Base-by-base conservation (phyloP, 2,797 vertebrate species). In the Syndactyla subalaris region DNA sequence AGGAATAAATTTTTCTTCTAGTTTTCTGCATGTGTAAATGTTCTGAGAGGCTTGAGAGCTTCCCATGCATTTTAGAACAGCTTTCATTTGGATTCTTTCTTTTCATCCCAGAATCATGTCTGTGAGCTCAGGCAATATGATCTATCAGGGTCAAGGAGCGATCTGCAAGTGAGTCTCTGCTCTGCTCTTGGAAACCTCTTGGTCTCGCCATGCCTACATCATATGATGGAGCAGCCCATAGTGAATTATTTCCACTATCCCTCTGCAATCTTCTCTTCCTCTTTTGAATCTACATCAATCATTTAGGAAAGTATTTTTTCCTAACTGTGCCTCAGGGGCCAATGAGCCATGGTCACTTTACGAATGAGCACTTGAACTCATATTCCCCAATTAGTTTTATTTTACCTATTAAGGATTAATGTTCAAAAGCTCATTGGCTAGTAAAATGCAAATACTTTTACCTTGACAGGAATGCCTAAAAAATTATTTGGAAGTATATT, bases 321-420 rank as follows among this genome's bases (percentile, higher is more conserved):
- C 82, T 95, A 94, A 91, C 43, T 76, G 82, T 71, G 70, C 80
- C 63, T 95, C 36, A 46, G 87, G 68, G 88, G 73, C 93, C 55
- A 90, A 94, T 92, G 81, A 91, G 62, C 93, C 86, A 81, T 66
- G 84, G 77, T 93, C 82, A 88, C 86, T 96, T 92, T 89, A 88
- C 21, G 9, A 92, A 93, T 68, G 81, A 95, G 67, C 88, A 88
- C 73, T 88, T 80, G 63, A 93, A 71, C 81, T 92, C 81, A 67
- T 95, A 96, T 94, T 95, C 89, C 66, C 63, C 94, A 94, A 93
- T 95, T 95, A 95, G 91, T 93, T 97, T 96, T 95, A 92, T 93
- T 96, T 96, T 95, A 89, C 63, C 77, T 66, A 95, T 94, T 92
- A 95, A 91, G 80, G 61, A 96, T 95, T 95, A 95, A 96, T 87